A percentile compares a stretch with the other conserved stretches of the same genome.
Conservation (phyloP, 2,888 invertebrate genomes). For the Lacanobia wlatinum region DNA sequence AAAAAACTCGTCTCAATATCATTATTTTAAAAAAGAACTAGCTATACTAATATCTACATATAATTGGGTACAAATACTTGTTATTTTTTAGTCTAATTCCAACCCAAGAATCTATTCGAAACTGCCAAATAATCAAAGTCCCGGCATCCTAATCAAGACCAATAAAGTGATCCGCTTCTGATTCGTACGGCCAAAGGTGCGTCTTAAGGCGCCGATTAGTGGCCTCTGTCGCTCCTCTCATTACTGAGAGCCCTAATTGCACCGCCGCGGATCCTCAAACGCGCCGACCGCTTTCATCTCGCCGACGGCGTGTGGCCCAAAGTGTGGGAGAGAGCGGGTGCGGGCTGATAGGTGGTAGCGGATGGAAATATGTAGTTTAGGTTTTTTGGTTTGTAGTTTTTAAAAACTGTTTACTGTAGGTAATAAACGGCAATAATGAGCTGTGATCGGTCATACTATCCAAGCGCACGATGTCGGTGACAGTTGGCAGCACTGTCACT, state of each 20-base stretch:
- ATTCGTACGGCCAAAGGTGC: conserved; percentile 60
- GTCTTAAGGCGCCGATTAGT: conserved; percentile 81
- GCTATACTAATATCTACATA: background rate
- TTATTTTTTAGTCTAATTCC: background rate
- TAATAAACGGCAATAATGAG: too few relatives aligned
- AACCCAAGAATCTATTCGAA: conserved; percentile 17
- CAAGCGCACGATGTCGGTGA: too few relatives aligned
- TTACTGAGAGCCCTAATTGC: conserved; percentile 88
- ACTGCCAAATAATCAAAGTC: conserved; percentile 37
- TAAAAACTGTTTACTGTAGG: background rate
- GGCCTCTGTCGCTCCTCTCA: conserved; percentile 88
- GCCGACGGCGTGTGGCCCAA: conserved; percentile 74
- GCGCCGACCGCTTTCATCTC: conserved; percentile 88
- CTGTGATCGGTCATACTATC: too few relatives aligned
- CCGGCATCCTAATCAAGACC: conserved; percentile 62
- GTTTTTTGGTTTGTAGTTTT: background rate
- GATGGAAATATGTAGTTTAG: background rate
- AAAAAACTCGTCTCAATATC: too few relatives aligned
- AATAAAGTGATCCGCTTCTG: conserved; percentile 67
- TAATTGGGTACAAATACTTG: background rate
- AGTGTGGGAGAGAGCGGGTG: conserved; percentile 63
- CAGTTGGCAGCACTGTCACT: too few relatives aligned
- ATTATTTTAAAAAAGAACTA: background rate
- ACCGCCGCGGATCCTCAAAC: conserved; percentile 84
- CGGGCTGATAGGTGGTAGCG: conserved; percentile 35